These are phyloP conservation scores for Tetrapedia diversipes DNA, from an alignment of 2,888 invertebrate species.

Conservation along the genomic window DNA sequence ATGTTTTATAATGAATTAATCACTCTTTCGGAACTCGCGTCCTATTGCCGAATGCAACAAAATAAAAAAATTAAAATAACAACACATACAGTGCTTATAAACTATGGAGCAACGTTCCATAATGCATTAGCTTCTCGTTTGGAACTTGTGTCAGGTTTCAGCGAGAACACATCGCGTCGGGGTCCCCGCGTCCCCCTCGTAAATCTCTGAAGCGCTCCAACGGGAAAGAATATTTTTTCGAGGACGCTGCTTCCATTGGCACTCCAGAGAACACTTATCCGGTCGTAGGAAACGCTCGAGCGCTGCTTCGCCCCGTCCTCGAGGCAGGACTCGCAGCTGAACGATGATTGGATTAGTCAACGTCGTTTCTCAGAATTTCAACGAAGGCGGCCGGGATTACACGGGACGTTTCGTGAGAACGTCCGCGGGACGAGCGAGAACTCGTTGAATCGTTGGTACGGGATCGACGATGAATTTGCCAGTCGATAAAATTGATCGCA, in stretches of 20 bases:
- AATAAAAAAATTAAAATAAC: too few species aligned
- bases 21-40: too few species aligned
- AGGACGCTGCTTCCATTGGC: conserved; percentile 29
- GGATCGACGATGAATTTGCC: not conserved
- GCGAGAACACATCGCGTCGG: conserved; percentile 37
- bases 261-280: conserved; percentile 45
- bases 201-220: conserved; percentile 69
- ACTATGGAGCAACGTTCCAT: too few species aligned
- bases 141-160: conserved; percentile 57
- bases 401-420: conserved; percentile 6
- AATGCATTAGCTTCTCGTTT: too few species aligned
- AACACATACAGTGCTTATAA: too few species aligned
- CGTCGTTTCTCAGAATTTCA: conserved; percentile 29
- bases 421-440: not conserved
- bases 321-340: conserved; percentile 26
- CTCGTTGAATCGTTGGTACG: not conserved
- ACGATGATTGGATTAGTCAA: conserved; percentile 56
- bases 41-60: too few species aligned
- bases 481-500: not conserved
- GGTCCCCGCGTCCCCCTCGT: conserved; percentile 63
- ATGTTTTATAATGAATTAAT: too few species aligned
- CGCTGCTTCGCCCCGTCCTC: not conserved
- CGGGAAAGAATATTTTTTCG: conserved; percentile 61
- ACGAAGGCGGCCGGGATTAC: not conserved
- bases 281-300: conserved; percentile 10